Base-by-base conservation (phyloP, 2,797 vertebrate species). In the Enteromius thamalakanensis region DNA sequence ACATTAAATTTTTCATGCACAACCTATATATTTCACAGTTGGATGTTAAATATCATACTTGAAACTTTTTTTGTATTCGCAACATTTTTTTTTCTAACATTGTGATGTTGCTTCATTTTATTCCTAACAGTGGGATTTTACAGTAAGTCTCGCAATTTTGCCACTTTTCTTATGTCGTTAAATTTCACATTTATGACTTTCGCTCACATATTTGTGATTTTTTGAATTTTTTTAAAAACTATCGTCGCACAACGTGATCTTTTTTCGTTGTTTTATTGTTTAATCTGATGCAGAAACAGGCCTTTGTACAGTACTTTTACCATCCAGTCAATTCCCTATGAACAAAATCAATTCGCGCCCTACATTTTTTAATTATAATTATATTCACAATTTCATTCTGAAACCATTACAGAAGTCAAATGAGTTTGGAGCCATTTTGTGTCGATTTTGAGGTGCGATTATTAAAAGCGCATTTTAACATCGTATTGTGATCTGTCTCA, bases 391-490 rank as follows among this genome's bases (percentile, higher is more conserved):
- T 68, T 69, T 55, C 9, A 42, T 49, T 26, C 21, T 37, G 21
- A 40, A 40, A 49, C 37, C 42, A 79, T 47, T 62, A 45, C 26
- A 4, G 17, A 34, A 62, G n/a, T 69, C 9, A 69, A 55, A 55
- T 53, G 19, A 74, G 49, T 55, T 74, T 2, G 49, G 71, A 47
- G 42, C 10, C 19, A 12, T 58, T 42, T 80, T 9, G 55, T 47
- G 55, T 40, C n/a, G 15, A 51, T 49, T 81, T 40, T 81, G 26
- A 72, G 26, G 17, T 26, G 10, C 1, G 26, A 65, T 26, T 40
- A 65, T 74, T 58, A 37, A 80, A 55, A 70, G 64, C 23, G 34
- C 45, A 65, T 58, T 78, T 65, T 65, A 78, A 49, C 76, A 78
- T 64, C 15, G 11, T 37, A 78, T 65, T 64, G 64, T 49, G 37